These are phyloP conservation scores for Fabriciana adippe DNA, from an alignment of 2,888 invertebrate species.

Conservation along the genomic window DNA sequence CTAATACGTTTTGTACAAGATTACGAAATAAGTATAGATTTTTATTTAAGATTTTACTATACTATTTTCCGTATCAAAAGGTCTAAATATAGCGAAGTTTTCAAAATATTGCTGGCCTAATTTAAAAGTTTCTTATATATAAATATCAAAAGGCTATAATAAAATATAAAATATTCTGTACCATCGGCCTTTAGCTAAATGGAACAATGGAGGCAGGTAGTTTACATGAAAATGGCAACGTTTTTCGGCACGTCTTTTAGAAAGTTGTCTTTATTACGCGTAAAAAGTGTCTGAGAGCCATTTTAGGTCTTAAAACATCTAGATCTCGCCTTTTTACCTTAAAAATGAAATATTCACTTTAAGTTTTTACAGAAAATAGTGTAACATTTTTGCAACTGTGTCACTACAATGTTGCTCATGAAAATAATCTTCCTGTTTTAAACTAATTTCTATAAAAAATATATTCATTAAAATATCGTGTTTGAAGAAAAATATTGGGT, in stretches of 20 bases:
- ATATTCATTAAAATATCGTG: too few species aligned
- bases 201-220: slow-evolving; percentile 8
- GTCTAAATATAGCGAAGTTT: neutral
- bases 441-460: too few species aligned
- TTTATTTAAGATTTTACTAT: too few species aligned
- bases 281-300: slow-evolving; percentile 11
- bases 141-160: slow-evolving; percentile 3
- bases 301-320: slow-evolving; percentile 7
- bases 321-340: slow-evolving; percentile 1
- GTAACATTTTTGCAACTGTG: neutral
- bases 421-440: neutral
- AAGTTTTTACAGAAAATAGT: neutral
- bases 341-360: neutral
- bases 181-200: slow-evolving; percentile 1
- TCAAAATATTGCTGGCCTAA: neutral
- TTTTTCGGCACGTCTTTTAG: slow-evolving; percentile 14
- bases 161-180: slow-evolving; percentile 12
- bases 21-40: too few species aligned
- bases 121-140: neutral
- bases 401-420: neutral
- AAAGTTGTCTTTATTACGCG: slow-evolving; percentile 18
- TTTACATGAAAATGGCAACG: slow-evolving; percentile 13
- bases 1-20: too few species aligned
- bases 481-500: too few species aligned
- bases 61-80: too few species aligned